Evolutionary conservation across 2,797 vertebrate species (phyloP).

Genomic region (Synaphobranchus kaupii): DNA sequence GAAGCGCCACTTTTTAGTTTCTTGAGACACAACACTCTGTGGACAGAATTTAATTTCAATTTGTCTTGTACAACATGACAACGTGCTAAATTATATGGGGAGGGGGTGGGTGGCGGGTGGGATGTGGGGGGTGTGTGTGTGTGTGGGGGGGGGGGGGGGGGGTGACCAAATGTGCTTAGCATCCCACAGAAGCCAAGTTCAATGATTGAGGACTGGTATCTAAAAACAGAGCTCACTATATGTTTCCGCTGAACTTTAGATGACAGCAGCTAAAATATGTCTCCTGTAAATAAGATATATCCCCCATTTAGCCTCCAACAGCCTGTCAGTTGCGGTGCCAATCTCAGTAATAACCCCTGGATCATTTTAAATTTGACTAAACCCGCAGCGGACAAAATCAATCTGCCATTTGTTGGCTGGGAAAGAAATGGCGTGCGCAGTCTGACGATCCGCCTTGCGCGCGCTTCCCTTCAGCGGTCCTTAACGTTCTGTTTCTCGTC

Average conservation of each 20-base stretch:
- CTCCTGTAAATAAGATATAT: constrained; percentile 77
- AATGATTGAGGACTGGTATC: constrained; percentile 45
- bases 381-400: constrained; percentile 85
- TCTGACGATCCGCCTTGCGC: constrained; percentile 83
- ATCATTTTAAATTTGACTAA: constrained; percentile 83
- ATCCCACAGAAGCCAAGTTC: constrained; percentile 10
- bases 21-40: constrained; percentile 17
- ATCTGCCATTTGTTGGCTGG: constrained; percentile 87
- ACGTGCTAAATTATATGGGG: constrained; percentile 10
- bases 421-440: constrained; percentile 79
- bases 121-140: background rate
- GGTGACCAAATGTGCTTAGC: constrained; percentile 31
- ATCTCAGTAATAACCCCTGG: constrained; percentile 84
- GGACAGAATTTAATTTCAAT: constrained; percentile 34
- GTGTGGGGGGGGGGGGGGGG: background rate
- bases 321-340: constrained; percentile 84
- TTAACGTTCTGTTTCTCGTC: constrained; percentile 61
- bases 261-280: constrained; percentile 77
- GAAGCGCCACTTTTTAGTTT: constrained; percentile 16
- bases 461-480: constrained; percentile 75
- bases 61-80: constrained; percentile 23
- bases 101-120: background rate
- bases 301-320: constrained; percentile 78
- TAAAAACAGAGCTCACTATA: constrained; percentile 36
- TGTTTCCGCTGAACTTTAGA: constrained; percentile 77